A percentile compares a stretch with the other conserved stretches of the same genome.
Evolutionary conservation across 2,888 invertebrate genomes (phyloP).

Genomic region (Dastarcus helophoroides): DNA sequence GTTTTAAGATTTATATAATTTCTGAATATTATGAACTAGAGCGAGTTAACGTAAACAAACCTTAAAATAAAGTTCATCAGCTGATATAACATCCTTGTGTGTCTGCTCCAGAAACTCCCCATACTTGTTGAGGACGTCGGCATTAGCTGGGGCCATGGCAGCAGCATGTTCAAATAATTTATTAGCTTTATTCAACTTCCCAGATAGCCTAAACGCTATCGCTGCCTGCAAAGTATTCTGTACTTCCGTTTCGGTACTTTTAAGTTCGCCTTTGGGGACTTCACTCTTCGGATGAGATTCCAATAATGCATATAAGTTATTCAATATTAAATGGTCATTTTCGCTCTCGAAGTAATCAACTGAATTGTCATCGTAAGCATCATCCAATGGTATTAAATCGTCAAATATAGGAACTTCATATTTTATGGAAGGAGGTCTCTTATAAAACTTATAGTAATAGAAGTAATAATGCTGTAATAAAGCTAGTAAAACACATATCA

Average conservation of each 20-base stretch:
- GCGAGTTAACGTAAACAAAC: conserved; percentile 30
- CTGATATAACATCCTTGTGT: conserved; percentile 72
- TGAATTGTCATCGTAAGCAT: conserved; percentile 19
- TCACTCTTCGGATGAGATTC: conserved; percentile 19
- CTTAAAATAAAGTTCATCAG: conserved; percentile 82
- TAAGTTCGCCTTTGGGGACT: conserved; percentile 16
- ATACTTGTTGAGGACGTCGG: conserved; percentile 83
- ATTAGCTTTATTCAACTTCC: conserved; percentile 75
- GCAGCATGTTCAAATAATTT: conserved; percentile 84
- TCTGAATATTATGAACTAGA: conserved; percentile 1
- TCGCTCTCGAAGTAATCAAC: conserved; percentile 12
- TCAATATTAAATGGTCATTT: conserved; percentile 25
- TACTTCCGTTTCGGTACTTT: conserved; percentile 55
- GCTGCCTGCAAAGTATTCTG: conserved; percentile 76
- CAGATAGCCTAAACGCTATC: conserved; percentile 67
- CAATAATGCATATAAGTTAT: conserved; percentile 25
- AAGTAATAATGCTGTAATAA: conserved; percentile 32
- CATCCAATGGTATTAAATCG: conserved; percentile 32
- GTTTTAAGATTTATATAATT: too few relatives aligned
- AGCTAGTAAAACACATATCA: conserved; percentile 33
- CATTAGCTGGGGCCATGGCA: conserved; percentile 81
- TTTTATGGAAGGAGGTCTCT: conserved; percentile 20
- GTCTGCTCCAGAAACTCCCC: conserved; percentile 87
- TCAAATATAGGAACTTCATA: conserved; percentile 30
- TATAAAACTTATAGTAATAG: conserved; percentile 23